Evolutionary conservation across 37 sponge, comb jelly and placozoan species (phyloP).

Genomic region (Axinella damicornis): DNA sequence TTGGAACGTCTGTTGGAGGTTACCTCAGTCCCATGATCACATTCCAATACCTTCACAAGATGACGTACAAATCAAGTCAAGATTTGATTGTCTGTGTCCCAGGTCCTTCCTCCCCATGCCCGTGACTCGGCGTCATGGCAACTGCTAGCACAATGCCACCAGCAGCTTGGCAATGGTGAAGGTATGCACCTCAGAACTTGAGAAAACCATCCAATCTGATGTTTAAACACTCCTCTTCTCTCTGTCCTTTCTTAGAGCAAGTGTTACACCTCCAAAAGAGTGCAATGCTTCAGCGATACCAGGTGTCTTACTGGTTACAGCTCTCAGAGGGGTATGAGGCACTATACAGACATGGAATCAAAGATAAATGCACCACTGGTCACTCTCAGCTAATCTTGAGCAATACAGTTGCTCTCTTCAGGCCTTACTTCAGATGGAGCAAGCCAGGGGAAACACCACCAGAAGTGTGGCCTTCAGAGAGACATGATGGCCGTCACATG

Average conservation of each 20-base stretch:
- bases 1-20: too few species aligned
- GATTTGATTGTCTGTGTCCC: neutral
- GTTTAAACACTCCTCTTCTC: too few species aligned
- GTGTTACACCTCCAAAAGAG: conserved; percentile 31
- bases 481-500: too few species aligned
- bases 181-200: too few species aligned
- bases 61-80: too few species aligned
- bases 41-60: too few species aligned
- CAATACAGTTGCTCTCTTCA: conserved; percentile 31
- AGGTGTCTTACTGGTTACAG: conserved; percentile 14
- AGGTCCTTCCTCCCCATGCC: conserved; percentile 45
- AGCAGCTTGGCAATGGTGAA: conserved; percentile 7
- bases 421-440: conserved; percentile 42
- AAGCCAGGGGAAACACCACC: neutral
- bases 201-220: too few species aligned
- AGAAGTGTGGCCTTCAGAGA: too few species aligned
- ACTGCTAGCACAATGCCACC: conserved; percentile 41
- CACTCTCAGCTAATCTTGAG: neutral
- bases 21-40: too few species aligned
- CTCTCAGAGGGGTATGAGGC: conserved; percentile 8
- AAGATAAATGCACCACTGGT: too few species aligned
- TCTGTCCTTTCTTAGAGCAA: conserved; percentile 7
- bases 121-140: conserved; percentile 50
- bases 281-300: conserved; percentile 15
- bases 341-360: too few species aligned